A percentile compares a stretch with the other conserved stretches of the same genome.
These are phyloP conservation scores for Crematogaster levior DNA, from an alignment of 2,888 invertebrate species.

Conservation along the genomic window DNA sequence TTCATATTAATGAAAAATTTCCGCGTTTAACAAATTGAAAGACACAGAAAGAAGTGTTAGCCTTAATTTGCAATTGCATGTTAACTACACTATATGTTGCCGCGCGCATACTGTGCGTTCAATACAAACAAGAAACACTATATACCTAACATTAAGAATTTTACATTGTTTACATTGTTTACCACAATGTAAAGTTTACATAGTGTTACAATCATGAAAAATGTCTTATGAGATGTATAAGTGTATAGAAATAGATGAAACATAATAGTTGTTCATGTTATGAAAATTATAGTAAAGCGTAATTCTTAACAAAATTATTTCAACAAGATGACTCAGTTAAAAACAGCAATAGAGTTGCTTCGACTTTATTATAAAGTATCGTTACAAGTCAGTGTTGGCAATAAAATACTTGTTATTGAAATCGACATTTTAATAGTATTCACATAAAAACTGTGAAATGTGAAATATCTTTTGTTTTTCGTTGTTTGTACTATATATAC, in stretches of 20 bases:
- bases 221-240: slow-evolving; percentile 48
- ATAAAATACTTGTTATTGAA: slow-evolving; percentile 38
- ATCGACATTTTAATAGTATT: slow-evolving; percentile 31
- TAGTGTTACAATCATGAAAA: slow-evolving; percentile 78
- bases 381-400: slow-evolving; percentile 18
- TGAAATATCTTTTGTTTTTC: slow-evolving; percentile 44
- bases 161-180: too few relatives aligned
- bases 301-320: slow-evolving; percentile 43
- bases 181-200: slow-evolving; percentile 83
- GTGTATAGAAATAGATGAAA: slow-evolving; percentile 51
- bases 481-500: slow-evolving; percentile 55
- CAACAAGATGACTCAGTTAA: slow-evolving; percentile 11
- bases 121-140: slow-evolving; percentile 68
- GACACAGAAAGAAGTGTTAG: slow-evolving; percentile 42
- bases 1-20: slow-evolving; percentile 46
- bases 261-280: slow-evolving; percentile 68
- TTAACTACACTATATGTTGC: slow-evolving; percentile 49
- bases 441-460: slow-evolving; percentile 13
- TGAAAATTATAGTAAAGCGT: slow-evolving; percentile 32
- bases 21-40: slow-evolving; percentile 31
- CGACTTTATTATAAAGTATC: slow-evolving; percentile 28
- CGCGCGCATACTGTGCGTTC: slow-evolving; percentile 22
- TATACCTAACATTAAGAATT: slow-evolving; percentile 80
- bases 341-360: slow-evolving; percentile 38
- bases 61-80: slow-evolving; percentile 59